phyloP scores from a whole-genome alignment of 1,140 invertebrate species.

The Zaprionus nigranus region DNA sequence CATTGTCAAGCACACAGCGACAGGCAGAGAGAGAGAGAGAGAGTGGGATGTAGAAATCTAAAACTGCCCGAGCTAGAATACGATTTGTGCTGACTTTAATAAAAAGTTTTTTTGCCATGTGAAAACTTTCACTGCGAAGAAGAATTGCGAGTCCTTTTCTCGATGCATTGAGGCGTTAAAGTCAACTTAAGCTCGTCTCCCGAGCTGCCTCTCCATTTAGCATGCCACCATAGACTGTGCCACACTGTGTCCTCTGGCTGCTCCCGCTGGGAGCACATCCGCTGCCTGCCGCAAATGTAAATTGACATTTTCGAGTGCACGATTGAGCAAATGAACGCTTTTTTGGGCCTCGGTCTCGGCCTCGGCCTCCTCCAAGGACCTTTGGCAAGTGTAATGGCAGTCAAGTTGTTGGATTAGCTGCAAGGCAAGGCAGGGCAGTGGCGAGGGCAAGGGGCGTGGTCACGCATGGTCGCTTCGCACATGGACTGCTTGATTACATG shows the following conservation, averaged over 20 bases:
- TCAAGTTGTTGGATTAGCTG: constrained; percentile 79
- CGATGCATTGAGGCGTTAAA: constrained; percentile 80
- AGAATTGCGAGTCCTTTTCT: constrained; percentile 17
- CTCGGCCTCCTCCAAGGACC: constrained; percentile 9
- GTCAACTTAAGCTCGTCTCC: constrained; percentile 72
- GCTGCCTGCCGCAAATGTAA: constrained; percentile 73
- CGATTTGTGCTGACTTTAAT: constrained; percentile 75
- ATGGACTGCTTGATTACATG: constrained; percentile 73
- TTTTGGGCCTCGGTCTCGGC: constrained; percentile 32
- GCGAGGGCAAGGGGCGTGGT: constrained; percentile 10
- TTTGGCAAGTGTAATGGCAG: constrained; percentile 65
- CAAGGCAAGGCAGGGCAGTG: constrained; percentile 27
- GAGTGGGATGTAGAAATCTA: constrained; percentile 35
- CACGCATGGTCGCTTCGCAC: constrained; percentile 56
- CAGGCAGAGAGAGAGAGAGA: background rate
- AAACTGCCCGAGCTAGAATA: constrained; percentile 45
- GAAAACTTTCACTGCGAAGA: constrained; percentile 64
- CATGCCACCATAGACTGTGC: constrained; percentile 10
- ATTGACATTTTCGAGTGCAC: constrained; percentile 83
- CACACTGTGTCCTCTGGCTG: background rate
- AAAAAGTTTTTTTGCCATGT: constrained; percentile 64
- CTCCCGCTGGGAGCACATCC: constrained; percentile 49
- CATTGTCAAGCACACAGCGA: constrained; percentile 61
- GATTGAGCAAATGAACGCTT: constrained; percentile 80
- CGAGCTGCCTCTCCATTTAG: constrained; percentile 27